Evolutionary conservation across 2,888 invertebrate species (phyloP).

Genomic region (Exocentrus adspersus): DNA sequence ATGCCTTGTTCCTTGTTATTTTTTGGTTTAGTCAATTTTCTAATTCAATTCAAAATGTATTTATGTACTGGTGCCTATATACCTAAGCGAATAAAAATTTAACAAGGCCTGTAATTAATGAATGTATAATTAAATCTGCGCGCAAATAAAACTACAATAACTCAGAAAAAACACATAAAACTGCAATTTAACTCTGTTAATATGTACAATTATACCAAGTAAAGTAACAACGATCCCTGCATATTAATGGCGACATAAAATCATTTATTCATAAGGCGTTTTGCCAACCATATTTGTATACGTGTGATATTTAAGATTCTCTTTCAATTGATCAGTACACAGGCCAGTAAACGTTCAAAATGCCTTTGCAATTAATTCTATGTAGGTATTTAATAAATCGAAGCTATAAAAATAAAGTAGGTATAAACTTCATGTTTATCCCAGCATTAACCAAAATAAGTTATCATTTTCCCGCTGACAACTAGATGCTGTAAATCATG

Average conservation of each 20-base stretch:
- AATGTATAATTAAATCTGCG: not conserved
- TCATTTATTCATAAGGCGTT: slow-evolving; percentile 44
- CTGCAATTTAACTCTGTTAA: slow-evolving; percentile 45
- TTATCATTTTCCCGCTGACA: slow-evolving; percentile 60
- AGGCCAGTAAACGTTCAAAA: no score
- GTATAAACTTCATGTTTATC: slow-evolving; percentile 12
- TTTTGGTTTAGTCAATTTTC: no score
- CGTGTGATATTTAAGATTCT: slow-evolving; percentile 40
- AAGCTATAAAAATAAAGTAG: no score
- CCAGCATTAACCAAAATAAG: slow-evolving; percentile 57
- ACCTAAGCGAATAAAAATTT: no score
- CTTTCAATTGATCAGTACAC: slow-evolving; percentile 26
- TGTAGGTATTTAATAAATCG: no score
- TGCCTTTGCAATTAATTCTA: no score
- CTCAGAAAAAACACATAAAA: slow-evolving; percentile 40
- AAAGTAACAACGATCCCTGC: slow-evolving; percentile 45
- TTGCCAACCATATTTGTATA: slow-evolving; percentile 42
- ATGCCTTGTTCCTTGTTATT: no score
- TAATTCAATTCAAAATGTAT: no score
- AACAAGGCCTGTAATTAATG: not conserved
- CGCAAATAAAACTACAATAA: slow-evolving; percentile 36
- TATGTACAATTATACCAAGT: slow-evolving; percentile 50
- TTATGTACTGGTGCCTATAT: no score
- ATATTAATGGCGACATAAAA: slow-evolving; percentile 46
- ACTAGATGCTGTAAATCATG: slow-evolving; percentile 59